Conservation (phyloP, 2,113 vertebrate species). For the Dinomys branickii region DNA sequence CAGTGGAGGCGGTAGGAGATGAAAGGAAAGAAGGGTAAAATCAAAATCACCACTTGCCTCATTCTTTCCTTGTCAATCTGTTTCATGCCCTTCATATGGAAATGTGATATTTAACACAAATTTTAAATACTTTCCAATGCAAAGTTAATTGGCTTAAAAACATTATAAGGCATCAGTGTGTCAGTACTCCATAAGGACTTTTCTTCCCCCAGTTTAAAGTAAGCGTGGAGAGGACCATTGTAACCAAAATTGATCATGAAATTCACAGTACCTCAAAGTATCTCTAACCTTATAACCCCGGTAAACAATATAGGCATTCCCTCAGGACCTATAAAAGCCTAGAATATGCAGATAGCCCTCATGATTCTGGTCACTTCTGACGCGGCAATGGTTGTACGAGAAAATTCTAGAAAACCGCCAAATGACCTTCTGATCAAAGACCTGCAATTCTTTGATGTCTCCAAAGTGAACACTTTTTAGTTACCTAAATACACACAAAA, state of each 20-base stretch:
- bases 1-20: neutral
- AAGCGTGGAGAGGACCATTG: neutral
- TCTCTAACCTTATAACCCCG: conserved; percentile 27
- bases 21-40: neutral
- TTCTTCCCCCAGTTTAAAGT: conserved; percentile 3
- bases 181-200: neutral
- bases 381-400: conserved; percentile 45
- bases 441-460: conserved; percentile 59
- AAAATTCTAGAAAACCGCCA: conserved; percentile 65
- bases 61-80: conserved; percentile 13
- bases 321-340: conserved; percentile 11
- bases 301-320: neutral
- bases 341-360: conserved; percentile 36
- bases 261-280: conserved; percentile 12
- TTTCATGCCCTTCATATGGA: neutral
- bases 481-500: conserved; percentile 32
- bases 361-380: conserved; percentile 27
- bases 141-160: conserved; percentile 49
- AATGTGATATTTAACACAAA: conserved; percentile 15
- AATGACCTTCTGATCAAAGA: conserved; percentile 63
- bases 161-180: conserved; percentile 8
- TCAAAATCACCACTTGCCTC: neutral
- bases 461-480: conserved; percentile 50
- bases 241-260: conserved; percentile 51
- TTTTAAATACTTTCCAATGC: neutral